Base-by-base conservation (phyloP, 1,140 invertebrate species). In the Drosophila suzukii region DNA sequence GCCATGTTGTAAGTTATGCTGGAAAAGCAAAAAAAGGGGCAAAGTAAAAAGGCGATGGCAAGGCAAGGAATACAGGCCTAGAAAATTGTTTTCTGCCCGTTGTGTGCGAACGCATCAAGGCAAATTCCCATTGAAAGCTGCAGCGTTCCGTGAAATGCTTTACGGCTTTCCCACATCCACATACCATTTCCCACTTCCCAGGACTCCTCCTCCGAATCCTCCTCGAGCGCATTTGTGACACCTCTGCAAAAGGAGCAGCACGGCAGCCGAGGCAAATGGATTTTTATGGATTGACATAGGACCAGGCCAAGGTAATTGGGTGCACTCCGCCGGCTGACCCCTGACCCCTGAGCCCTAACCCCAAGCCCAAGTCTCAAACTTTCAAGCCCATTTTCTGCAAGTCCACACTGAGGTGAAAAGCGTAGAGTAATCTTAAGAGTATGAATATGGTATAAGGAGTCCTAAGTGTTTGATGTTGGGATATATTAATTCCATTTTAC, bases 71-170 rank as follows among this genome's bases (percentile, higher is more conserved):
- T 56, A 66, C 32, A 75, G 75, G 67, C 75, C 66, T 78, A 89
- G 76, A 89, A 89, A 88, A 89, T 88, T 89, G 83, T 83, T 89
- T 89, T 86, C 72, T 71, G 66, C 38, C 24, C 46, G 8, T 17
- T 12, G 50, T 49, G 49, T 58, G 53, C 53, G 43, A 46, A 51
- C 44, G 61, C 78, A 76, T 59, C 59, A 86, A 77, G 86, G 83
- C 83, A 89, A 89, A 88, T 89, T 84, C 86, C 68, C 75, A 88
- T 88, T 88, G 83, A 88, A 88, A 89, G 84, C 84, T 88, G 84
- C 83, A 88, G 77, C 85, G 80, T 89, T 84, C 80, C 84, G 84
- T 88, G 84, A 88, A 89, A 89, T 88, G 84, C 84, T 89, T 89
- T 89, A 89, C 85, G 80, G 66, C 73, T 56, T 44, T 49, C n/a